Percentiles rank a stretch among this genome's conserved stretches.
Evolutionary conservation across 2,888 invertebrate genomes (phyloP).

Genomic region (Oligia fasciuncula): DNA sequence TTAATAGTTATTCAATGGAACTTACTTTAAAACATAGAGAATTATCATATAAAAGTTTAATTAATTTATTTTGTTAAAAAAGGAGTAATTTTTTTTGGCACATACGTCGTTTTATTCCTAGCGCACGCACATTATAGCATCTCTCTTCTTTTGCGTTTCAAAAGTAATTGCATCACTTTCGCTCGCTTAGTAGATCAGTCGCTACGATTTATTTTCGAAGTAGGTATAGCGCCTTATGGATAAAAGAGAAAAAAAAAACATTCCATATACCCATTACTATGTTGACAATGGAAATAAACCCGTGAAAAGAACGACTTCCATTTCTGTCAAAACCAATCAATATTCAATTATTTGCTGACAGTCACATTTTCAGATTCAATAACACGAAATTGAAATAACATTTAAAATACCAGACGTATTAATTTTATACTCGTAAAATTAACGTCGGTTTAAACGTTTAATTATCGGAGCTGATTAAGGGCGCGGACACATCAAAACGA

Average conservation of each 20-base stretch:
- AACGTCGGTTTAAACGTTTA: constrained; percentile 63
- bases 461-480: constrained; percentile 64
- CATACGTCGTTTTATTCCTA: no score
- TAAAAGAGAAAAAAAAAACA: no score
- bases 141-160: no score
- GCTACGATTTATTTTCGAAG: no score
- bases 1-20: no score
- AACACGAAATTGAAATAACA: constrained; percentile 45
- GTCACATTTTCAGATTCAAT: constrained; percentile 44
- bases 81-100: no score
- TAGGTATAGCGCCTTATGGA: not conserved
- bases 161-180: no score
- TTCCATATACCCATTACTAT: not conserved
- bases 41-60: no score
- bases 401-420: constrained; percentile 50
- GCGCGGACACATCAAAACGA: constrained; percentile 70
- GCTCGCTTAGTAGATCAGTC: no score
- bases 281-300: not conserved
- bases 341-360: constrained; percentile 29
- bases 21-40: no score
- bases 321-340: constrained; percentile 29
- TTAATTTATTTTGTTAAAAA: no score
- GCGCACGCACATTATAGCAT: no score
- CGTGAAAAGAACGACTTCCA: constrained; percentile 11
- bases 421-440: constrained; percentile 48